These are phyloP conservation scores for Chamaetylas fuelleborni DNA, from an alignment of 2,113 vertebrate species.

Conservation along the genomic window DNA sequence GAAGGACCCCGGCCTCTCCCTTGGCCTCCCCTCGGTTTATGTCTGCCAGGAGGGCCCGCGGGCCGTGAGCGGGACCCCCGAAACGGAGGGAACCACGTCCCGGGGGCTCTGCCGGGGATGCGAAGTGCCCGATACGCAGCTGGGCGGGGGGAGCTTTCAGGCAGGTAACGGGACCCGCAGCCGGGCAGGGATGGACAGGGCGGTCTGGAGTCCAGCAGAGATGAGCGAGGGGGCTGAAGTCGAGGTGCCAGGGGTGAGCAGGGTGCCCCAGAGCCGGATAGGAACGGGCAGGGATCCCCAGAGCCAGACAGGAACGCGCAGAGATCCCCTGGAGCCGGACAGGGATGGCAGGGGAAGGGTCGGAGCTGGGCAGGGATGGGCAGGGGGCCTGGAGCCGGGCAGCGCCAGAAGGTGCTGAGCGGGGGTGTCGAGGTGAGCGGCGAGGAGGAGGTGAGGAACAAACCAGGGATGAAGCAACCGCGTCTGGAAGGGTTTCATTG, in stretches of 20 bases:
- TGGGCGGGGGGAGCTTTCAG: neutral
- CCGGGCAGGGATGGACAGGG: neutral
- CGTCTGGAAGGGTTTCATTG: slow-evolving; percentile 34
- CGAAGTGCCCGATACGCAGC: neutral
- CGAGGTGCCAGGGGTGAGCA: neutral
- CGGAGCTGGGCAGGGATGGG: neutral
- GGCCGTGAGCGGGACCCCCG: neutral
- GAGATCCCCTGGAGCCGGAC: too few relatives aligned
- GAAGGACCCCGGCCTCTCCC: too few relatives aligned
- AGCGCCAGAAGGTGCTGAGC: neutral
- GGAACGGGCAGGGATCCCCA: neutral
- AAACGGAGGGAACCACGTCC: neutral
- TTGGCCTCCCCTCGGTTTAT: neutral
- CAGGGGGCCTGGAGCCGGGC: neutral
- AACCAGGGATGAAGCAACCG: neutral
- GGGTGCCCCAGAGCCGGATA: neutral
- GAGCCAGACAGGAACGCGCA: neutral
- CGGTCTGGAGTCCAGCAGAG: neutral
- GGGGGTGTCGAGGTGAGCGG: neutral
- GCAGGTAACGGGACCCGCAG: neutral
- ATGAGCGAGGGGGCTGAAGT: too few relatives aligned
- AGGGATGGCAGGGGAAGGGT: too few relatives aligned
- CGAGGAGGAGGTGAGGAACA: neutral
- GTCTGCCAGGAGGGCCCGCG: too few relatives aligned
- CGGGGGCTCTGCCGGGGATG: neutral